Base-by-base conservation (phyloP, 2,113 vertebrate genomes). In the Beaufortia kweichowensis region DNA sequence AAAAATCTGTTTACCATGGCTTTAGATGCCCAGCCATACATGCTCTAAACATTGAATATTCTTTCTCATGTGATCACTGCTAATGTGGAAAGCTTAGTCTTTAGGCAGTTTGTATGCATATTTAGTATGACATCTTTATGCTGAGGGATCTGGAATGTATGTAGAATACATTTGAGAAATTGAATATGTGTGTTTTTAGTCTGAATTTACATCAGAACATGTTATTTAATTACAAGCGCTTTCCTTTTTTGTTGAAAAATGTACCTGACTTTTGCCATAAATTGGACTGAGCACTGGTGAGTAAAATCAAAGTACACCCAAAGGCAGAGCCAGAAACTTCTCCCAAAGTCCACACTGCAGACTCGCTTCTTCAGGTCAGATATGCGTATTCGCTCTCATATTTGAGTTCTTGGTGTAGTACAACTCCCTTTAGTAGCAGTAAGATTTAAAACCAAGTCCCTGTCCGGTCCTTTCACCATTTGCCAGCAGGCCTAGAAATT, bases 221-320 rank as follows among this genome's bases (percentile, higher is more conserved):
- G 71, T 71, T 89, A 29, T 89, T 89, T 88, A 76, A 55, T 55
- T 46, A 77, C 77, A 85, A 82, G 78, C 82, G 82, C 71, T 39
- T 82, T 56, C 77, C 19, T 82, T 90, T 21, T 90, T 89, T 89
- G 80, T 35, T 57, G 82, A 86, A 90, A 89, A 35, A 28, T 86
- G 87, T 89, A 86, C 86, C 19, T 56, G 70, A 57, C 72, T 75
- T 79, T 88, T 87, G 81, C 86, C 77, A 65, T 31, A 75, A 69
- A 64, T 83, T 65, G 50, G 43, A 66, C 66, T 65, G 55, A 17
- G 26, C 81, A 41, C 71, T 76, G 56, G 28, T 60, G 67, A 67
- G 57, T 3, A 29, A 63, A 60, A 83, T 77, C 69, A 69, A 66
- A 48, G 57, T 28, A 55, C 60, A 35, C 8, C 66, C 24, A 43